These are phyloP conservation scores for Machimus atricapillus DNA, from an alignment of 2,888 invertebrate species.

Conservation along the genomic window DNA sequence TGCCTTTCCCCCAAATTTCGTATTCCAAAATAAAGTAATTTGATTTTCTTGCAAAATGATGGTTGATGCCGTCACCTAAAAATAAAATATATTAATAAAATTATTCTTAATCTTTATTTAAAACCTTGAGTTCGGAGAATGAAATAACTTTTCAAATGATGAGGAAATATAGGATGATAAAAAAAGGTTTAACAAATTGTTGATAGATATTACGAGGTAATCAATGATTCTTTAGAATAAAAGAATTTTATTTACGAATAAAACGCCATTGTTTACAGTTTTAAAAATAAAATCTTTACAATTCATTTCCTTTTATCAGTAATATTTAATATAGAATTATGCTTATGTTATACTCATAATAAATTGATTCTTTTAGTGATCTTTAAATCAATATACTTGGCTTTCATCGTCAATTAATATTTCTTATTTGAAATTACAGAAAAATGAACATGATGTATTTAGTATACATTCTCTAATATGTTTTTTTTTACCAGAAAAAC, in stretches of 20 bases:
- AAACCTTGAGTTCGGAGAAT: not conserved
- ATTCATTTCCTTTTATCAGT: slow-evolving; percentile 24
- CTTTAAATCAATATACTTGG: slow-evolving; percentile 24
- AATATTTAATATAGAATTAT: slow-evolving; percentile 32
- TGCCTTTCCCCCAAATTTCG: not conserved
- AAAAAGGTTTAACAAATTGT: not conserved
- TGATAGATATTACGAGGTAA: not conserved
- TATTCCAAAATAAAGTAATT: not conserved
- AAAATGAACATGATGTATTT: not conserved
- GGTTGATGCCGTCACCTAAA: slow-evolving; percentile 37
- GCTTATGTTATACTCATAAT: slow-evolving; percentile 24
- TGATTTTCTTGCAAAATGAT: not conserved
- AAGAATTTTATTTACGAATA: slow-evolving; percentile 42
- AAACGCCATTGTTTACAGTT: slow-evolving; percentile 44
- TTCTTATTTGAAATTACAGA: slow-evolving; percentile 28
- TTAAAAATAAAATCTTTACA: slow-evolving; percentile 44
- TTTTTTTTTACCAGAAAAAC: not conserved
- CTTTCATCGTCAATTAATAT: slow-evolving; percentile 17
- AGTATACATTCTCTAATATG: not conserved
- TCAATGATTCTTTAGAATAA: slow-evolving; percentile 26
- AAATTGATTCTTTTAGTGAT: slow-evolving; percentile 27
- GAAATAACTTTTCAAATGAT: not conserved
- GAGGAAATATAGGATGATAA: not conserved
- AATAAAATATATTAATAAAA: slow-evolving; percentile 37
- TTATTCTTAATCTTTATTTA: not conserved